Conservation (phyloP, 2,797 vertebrate genomes). For the Etheostoma nigrum region DNA sequence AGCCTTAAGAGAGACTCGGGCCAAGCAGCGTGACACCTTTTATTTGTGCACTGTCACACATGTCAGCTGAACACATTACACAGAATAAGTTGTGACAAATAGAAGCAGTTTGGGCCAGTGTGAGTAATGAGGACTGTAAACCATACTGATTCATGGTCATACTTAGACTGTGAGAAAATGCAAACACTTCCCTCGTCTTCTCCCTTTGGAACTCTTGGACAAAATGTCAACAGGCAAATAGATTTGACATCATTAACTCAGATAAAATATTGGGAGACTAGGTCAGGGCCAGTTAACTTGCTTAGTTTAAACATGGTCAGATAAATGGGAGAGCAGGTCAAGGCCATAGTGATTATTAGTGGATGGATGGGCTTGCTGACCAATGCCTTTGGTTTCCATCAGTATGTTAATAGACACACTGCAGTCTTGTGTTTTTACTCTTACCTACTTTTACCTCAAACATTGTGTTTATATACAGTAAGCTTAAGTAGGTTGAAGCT, state of each 20-base stretch:
- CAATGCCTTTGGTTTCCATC: background rate
- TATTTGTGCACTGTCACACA: slow-evolving; percentile 9
- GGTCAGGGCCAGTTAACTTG: background rate
- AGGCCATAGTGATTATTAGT: background rate
- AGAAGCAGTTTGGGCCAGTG: background rate
- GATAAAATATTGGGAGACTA: slow-evolving; percentile 28
- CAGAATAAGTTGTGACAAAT: slow-evolving; percentile 23
- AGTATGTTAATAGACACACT: background rate
- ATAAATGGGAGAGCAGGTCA: background rate
- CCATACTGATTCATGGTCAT: slow-evolving; percentile 30
- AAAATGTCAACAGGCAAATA: slow-evolving; percentile 5
- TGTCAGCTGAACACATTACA: slow-evolving; percentile 1
- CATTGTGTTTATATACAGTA: too few relatives aligned
- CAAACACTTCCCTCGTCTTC: slow-evolving; percentile 2
- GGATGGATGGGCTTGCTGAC: background rate
- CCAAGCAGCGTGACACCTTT: slow-evolving; percentile 18
- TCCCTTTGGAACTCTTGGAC: background rate
- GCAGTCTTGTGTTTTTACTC: too few relatives aligned
- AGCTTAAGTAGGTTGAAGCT: too few relatives aligned
- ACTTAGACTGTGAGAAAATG: slow-evolving; percentile 47
- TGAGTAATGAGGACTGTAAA: slow-evolving; percentile 30
- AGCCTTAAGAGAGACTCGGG: background rate
- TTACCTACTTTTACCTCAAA: too few relatives aligned
- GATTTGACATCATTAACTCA: slow-evolving; percentile 28
- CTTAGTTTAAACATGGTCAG: background rate